Evolutionary conservation across 2,113 vertebrate genomes (phyloP).

Genomic region (Coptodon rendalli): DNA sequence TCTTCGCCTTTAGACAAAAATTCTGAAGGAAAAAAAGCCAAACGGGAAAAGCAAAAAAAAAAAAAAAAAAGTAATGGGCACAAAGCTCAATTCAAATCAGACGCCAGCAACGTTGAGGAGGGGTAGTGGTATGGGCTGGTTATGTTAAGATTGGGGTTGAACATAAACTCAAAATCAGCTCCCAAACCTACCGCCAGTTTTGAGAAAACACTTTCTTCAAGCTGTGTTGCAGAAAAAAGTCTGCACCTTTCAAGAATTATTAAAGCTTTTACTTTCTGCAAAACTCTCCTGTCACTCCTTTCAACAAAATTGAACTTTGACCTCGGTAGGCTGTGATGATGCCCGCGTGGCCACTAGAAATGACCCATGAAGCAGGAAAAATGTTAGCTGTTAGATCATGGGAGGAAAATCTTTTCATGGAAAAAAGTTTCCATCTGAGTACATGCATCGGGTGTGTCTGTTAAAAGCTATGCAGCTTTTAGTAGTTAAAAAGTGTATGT

Average conservation of each 20-base stretch:
- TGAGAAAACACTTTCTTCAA: background rate
- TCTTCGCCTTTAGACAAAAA: too few species aligned
- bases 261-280: background rate
- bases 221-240: background rate
- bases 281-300: background rate
- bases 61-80: background rate
- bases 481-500: background rate
- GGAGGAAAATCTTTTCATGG: background rate
- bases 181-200: background rate
- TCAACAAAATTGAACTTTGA: background rate
- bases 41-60: too few species aligned
- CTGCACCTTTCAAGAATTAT: background rate
- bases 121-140: background rate
- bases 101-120: background rate
- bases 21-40: too few species aligned
- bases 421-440: background rate
- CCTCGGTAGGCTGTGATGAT: background rate
- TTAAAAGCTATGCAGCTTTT: background rate
- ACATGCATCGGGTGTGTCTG: background rate
- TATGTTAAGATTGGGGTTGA: background rate
- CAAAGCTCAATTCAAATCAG: background rate
- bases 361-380: background rate
- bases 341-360: background rate
- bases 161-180: background rate
- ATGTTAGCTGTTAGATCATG: background rate